Evolutionary conservation across 2,797 vertebrate genomes (phyloP), one percentile per base, ranked within the genome.

Genomic region (Vireo griseus): DNA sequence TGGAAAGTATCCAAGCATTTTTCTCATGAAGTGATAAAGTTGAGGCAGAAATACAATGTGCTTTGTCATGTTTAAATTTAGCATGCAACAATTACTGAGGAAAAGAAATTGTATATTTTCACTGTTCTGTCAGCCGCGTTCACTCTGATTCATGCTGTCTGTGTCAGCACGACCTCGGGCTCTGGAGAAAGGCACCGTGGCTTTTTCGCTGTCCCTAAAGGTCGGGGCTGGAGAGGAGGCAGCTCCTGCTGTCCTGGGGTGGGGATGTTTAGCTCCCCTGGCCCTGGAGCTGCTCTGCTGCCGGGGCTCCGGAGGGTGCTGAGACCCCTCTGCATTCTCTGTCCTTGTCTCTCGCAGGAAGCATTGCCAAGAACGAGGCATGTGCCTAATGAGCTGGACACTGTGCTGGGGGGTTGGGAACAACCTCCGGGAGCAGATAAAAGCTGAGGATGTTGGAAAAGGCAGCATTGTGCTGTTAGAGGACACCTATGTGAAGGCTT

Each of bases 41-140:
- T 88, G 80, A 92, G 90, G 85, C 86, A 94, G 88, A 93, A 93
- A 90, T 33, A 93, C 75, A 96, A 79, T 44, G 76, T 76, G 78
- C 85, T 96, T 94, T 96, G 86, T 94, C 85, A 50, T 71, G 78
- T 90, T 82, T 92, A 97, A 96, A 97, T 97, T 93, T 94, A 95
- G 93, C 86, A 92, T 16, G 25, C 88, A 88, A 73, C 61, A 94
- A 86, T 90, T 90, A 88, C 86, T 16, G 58, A 90, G 74, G 52
- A 69, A 75, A 90, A 88, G 77, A 90, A 88, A 76, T 28, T 13
- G 6, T 75, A 2, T 37, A 14, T 85, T 16, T 35, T 89, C 74
- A 72, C 33, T 58, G 24, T 31, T 10, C 76, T 96, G 92, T 92
- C 85, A 91, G 82, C 65, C 61, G 78, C 78, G 16, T 89, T 97